These are phyloP conservation scores for Polylopha cassiicola DNA, from an alignment of 2,888 invertebrate genomes.

Conservation along the genomic window DNA sequence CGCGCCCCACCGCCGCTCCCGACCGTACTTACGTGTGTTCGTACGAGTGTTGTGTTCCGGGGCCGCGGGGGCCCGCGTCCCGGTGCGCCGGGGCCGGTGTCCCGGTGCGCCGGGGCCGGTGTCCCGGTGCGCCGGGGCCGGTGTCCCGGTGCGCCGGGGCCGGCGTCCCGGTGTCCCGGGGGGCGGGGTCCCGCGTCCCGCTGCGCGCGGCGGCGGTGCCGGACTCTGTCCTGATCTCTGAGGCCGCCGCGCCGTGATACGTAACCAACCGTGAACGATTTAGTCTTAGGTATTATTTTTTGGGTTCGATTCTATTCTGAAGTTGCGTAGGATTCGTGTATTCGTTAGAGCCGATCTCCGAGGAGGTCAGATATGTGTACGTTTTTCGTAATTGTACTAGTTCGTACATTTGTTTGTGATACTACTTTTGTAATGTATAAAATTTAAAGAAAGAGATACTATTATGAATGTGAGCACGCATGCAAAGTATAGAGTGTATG, in stretches of 20 bases:
- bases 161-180: conserved; percentile 48
- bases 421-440: conserved; percentile 78
- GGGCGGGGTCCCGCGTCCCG: conserved; percentile 41
- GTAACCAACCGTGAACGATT: conserved; percentile 63
- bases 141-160: conserved; percentile 12
- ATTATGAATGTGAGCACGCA: conserved; percentile 67
- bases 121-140: conserved; percentile 52
- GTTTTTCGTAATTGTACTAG: conserved; percentile 74
- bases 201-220: conserved; percentile 57
- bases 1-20: conserved; percentile 47
- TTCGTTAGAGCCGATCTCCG: conserved; percentile 69
- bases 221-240: conserved; percentile 66
- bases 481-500: conserved; percentile 54
- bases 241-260: conserved; percentile 69
- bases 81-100: conserved; percentile 11
- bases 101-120: conserved; percentile 27
- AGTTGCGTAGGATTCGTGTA: conserved; percentile 70
- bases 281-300: conserved; percentile 72
- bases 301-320: conserved; percentile 73
- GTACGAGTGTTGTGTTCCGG: conserved; percentile 57
- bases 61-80: conserved; percentile 41
- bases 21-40: conserved; percentile 53
- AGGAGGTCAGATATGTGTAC: conserved; percentile 59
- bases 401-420: conserved; percentile 79
- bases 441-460: conserved; percentile 70